Evolutionary conservation across 2,113 vertebrate species (phyloP), one percentile per base, ranked within the genome.

Genomic region (Myotis davidii): DNA sequence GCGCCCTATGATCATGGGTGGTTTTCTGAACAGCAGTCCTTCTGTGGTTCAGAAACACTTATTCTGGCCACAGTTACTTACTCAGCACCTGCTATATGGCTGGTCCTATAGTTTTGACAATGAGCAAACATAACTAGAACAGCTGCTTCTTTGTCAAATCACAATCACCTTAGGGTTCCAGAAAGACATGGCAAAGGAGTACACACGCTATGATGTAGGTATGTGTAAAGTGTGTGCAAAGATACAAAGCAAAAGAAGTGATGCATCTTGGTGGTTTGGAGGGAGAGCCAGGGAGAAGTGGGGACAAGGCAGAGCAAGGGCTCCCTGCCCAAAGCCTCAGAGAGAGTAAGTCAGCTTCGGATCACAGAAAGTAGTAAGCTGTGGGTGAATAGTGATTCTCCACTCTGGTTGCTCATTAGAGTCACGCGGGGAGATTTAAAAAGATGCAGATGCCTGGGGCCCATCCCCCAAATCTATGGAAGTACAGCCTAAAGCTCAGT

Each of bases 1-100:
- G 2, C 5, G 32, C 25, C 56, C 21, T 85, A 39, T 34, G 37
- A 85, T 59, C 9, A 21, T 34, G 42, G 2, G 17, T 9, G n/a
- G 20, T 59, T 85, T 90, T 96, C 86, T 84, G 37, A 85, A 59
- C 42, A 90, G 37, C 74, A n/a, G 23, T 52, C 74, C 88, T 42
- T 37, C 65, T 86, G 83, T 37, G 16, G 29, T 78, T 94, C 88
- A 82, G 52, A 90, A 93, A 94, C 11, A 25, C 48, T 93, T 74
- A 21, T 79, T 88, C n/a, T 84, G n/a, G 59, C 34, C 32, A 39
- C 23, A n/a, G 14, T 50, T 92, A 67, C 84, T 70, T 67, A 48
- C 50, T 70, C 86, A 65, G 65, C 13, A 87, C 69, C 25, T 77
- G 21, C 37, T 59, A 0, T 34, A 18, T 86, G 50, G 39, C 37